Conservation (phyloP, 2,888 invertebrate genomes). For the Dicranocentrus wangi region DNA sequence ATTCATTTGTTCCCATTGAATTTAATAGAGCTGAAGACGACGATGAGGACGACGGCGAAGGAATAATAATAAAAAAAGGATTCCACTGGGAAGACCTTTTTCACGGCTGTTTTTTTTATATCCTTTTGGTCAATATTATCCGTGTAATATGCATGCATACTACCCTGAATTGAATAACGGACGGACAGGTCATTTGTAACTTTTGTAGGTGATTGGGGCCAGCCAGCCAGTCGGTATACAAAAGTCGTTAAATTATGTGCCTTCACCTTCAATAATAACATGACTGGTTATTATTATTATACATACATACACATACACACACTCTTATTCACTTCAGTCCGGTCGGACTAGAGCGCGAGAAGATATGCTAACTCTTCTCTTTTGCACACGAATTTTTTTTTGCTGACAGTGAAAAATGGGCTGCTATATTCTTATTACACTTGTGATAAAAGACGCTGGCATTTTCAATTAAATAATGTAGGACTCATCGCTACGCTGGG, state of each 20-base stretch:
- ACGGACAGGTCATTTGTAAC: conserved; percentile 55
- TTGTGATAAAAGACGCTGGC: conserved; percentile 36
- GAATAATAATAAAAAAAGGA: too few relatives aligned
- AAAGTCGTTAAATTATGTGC: conserved; percentile 34
- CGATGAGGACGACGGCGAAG: too few relatives aligned
- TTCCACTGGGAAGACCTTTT: not conserved
- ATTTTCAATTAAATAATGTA: conserved; percentile 51
- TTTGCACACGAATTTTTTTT: not conserved
- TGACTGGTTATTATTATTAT: not conserved
- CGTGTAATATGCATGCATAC: not conserved
- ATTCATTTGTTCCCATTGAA: too few relatives aligned
- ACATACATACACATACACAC: not conserved
- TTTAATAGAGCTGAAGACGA: too few relatives aligned
- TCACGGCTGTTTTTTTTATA: not conserved
- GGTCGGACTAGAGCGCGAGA: too few relatives aligned
- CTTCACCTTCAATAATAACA: conserved; percentile 14
- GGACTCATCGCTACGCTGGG: not conserved
- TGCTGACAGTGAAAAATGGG: conserved; percentile 43
- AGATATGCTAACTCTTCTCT: too few relatives aligned
- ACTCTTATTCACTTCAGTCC: too few relatives aligned
- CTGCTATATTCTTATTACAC: conserved; percentile 36
- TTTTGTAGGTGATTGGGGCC: conserved; percentile 41
- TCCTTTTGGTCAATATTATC: not conserved
- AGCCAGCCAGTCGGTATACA: conserved; percentile 17
- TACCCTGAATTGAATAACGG: conserved; percentile 43